phyloP scores from a whole-genome alignment of 1,140 invertebrate genomes.

The Calephelis virginiensis region DNA sequence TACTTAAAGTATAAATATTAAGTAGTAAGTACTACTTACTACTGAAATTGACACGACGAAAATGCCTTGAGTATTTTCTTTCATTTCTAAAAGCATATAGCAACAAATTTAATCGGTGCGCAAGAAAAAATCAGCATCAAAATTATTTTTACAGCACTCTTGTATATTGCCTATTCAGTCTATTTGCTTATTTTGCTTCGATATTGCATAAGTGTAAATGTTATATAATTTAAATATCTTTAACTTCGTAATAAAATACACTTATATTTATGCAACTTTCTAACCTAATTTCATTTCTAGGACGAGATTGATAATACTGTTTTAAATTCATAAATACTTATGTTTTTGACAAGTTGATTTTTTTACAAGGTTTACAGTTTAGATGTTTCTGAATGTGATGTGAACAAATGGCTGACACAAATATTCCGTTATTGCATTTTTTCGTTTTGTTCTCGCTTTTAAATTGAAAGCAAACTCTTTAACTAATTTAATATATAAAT shows the following conservation, averaged over 20 bases:
- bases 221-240: neutral
- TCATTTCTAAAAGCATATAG: too few relatives aligned
- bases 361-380: neutral
- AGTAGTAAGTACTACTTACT: too few relatives aligned
- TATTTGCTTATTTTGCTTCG: conserved; percentile 7
- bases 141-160: neutral
- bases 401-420: too few relatives aligned
- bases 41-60: too few relatives aligned
- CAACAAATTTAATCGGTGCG: too few relatives aligned
- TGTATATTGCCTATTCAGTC: neutral
- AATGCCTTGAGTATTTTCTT: neutral
- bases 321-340: neutral
- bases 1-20: too few relatives aligned
- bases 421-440: too few relatives aligned
- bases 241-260: neutral
- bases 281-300: conserved; percentile 6
- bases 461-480: too few relatives aligned
- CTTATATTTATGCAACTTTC: conserved; percentile 17
- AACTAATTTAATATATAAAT: too few relatives aligned
- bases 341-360: neutral
- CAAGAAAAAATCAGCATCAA: too few relatives aligned
- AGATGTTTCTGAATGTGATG: too few relatives aligned
- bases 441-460: too few relatives aligned
- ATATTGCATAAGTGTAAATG: conserved; percentile 10
- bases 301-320: neutral